These are phyloP conservation scores for Linnaemya tessellans DNA, from an alignment of 2,888 invertebrate genomes.

Conservation along the genomic window DNA sequence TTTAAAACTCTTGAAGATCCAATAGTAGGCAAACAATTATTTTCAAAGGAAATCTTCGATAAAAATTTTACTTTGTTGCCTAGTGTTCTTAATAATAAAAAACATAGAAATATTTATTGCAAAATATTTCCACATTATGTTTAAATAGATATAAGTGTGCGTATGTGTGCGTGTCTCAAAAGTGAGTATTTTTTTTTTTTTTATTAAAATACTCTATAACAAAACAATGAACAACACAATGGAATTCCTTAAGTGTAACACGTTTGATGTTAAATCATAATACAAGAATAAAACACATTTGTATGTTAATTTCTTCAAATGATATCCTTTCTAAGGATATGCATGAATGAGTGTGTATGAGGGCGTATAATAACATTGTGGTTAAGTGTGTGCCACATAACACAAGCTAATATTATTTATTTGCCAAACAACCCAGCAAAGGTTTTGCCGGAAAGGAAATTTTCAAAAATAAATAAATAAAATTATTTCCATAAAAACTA, in stretches of 20 bases:
- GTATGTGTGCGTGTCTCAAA: not conserved
- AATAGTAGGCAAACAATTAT: too few relatives aligned
- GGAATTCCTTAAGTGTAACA: slow-evolving; percentile 61
- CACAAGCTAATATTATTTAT: slow-evolving; percentile 16
- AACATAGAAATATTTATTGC: slow-evolving; percentile 24
- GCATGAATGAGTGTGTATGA: not conserved
- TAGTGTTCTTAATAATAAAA: slow-evolving; percentile 45
- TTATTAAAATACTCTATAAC: slow-evolving; percentile 32
- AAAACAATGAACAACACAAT: slow-evolving; percentile 41
- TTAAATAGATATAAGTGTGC: not conserved
- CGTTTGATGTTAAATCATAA: slow-evolving; percentile 60
- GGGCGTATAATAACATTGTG: not conserved
- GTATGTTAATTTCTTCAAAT: slow-evolving; percentile 64
- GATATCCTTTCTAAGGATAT: slow-evolving; percentile 23
- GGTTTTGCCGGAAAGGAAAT: not conserved
- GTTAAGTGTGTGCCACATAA: slow-evolving; percentile 14
- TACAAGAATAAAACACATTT: slow-evolving; percentile 67
- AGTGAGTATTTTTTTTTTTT: slow-evolving; percentile 9
- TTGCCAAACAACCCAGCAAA: slow-evolving; percentile 27
- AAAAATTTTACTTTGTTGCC: too few relatives aligned
- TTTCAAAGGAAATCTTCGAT: too few relatives aligned
- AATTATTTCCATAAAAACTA: not conserved
- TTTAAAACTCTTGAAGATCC: too few relatives aligned
- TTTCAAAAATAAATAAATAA: not conserved
- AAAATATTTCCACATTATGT: not conserved